phyloP scores from a whole-genome alignment of 2,888 invertebrate genomes.

The Plebejus argus region DNA sequence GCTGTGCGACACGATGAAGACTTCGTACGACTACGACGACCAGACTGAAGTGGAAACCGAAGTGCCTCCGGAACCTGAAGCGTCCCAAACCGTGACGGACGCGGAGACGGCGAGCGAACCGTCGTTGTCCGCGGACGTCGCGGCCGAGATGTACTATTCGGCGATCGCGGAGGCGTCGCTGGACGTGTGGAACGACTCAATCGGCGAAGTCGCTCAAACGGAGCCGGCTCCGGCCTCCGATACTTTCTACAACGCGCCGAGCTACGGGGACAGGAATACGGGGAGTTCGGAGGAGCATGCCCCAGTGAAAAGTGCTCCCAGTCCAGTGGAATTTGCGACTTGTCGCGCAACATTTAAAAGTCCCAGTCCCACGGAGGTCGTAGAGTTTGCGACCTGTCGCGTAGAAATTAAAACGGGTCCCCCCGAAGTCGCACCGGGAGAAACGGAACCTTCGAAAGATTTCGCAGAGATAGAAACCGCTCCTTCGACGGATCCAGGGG shows the following conservation, averaged over 20 bases:
- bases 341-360: neutral
- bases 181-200: neutral
- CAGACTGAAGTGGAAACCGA: constrained; percentile 4
- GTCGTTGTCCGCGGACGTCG: neutral
- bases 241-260: constrained; percentile 7
- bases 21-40: constrained; percentile 53
- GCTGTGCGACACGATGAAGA: constrained; percentile 74
- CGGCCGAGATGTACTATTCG: constrained; percentile 24
- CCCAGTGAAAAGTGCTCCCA: neutral
- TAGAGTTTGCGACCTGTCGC: neutral
- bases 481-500: neutral
- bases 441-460: neutral
- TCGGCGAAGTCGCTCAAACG: constrained; percentile 43
- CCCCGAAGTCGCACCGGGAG: neutral
- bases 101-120: neutral
- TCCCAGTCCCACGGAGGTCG: neutral
- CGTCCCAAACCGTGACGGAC: neutral
- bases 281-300: neutral
- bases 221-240: constrained; percentile 45
- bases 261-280: constrained; percentile 7
- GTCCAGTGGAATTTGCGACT: neutral
- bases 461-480: constrained; percentile 45
- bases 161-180: neutral
- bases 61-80: neutral
- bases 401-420: neutral